Evolutionary conservation across 2,797 vertebrate genomes (phyloP).

Genomic region (Falco biarmicus): DNA sequence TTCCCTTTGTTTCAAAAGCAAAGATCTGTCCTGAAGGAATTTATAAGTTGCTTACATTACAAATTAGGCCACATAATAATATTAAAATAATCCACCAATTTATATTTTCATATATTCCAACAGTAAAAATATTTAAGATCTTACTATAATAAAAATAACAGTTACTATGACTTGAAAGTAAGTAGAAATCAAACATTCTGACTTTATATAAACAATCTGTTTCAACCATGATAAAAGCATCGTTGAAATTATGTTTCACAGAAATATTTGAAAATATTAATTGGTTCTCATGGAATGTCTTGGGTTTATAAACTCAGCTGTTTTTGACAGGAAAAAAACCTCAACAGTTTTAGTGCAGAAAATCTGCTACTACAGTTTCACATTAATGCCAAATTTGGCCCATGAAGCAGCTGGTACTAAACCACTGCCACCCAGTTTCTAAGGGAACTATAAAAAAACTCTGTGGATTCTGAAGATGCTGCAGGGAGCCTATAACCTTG

Average conservation of each 20-base stretch:
- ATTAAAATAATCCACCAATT: not conserved
- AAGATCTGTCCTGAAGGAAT: not conserved
- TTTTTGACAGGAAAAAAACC: not conserved
- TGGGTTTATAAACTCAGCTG: not conserved
- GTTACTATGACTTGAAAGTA: constrained; percentile 31
- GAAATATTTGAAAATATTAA: constrained; percentile 60
- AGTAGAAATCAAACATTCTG: constrained; percentile 52
- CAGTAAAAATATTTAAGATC: constrained; percentile 34
- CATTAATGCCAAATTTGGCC: not conserved
- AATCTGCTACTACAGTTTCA: constrained; percentile 18
- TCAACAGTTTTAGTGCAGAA: not conserved
- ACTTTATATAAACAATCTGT: constrained; percentile 55
- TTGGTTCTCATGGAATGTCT: constrained; percentile 12
- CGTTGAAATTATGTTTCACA: constrained; percentile 6
- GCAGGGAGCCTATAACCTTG: not conserved
- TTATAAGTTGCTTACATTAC: not conserved
- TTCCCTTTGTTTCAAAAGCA: not conserved
- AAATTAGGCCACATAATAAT: not conserved
- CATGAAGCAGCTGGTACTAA: not conserved
- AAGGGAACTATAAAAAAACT: not conserved
- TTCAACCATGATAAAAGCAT: constrained; percentile 36
- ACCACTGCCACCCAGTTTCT: not conserved
- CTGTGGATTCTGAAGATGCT: not conserved
- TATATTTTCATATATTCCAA: not conserved
- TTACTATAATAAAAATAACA: not conserved